These are phyloP conservation scores for Xestia ashworthii DNA, from an alignment of 2,888 invertebrate species.

Conservation along the genomic window DNA sequence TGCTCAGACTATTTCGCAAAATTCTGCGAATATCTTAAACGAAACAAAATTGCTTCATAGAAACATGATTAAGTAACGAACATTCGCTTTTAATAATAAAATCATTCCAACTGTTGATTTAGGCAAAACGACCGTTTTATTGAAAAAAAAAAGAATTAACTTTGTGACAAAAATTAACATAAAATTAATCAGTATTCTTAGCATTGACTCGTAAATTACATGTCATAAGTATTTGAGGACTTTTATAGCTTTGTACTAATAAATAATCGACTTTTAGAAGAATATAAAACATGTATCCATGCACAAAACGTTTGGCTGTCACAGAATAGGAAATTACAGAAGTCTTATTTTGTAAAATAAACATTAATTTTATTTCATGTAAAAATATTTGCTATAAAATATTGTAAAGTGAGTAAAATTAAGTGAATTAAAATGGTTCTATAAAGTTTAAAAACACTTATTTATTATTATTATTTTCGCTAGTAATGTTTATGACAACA, in stretches of 20 bases:
- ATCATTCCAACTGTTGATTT: conserved; percentile 3
- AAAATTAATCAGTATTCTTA: conserved; percentile 42
- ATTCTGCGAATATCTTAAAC: conserved; percentile 17
- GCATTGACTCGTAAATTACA: conserved; percentile 37
- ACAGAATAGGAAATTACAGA: not conserved
- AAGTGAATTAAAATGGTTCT: not conserved
- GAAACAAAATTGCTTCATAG: conserved; percentile 19
- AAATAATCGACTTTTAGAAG: conserved; percentile 31
- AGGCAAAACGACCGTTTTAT: conserved; percentile 37
- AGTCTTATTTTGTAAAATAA: not conserved
- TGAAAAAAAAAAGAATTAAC: conserved; percentile 11
- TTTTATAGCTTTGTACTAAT: conserved; percentile 38
- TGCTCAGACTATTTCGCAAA: conserved; percentile 9
- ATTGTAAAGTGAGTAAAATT: not conserved
- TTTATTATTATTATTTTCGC: too few species aligned
- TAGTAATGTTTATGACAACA: not conserved
- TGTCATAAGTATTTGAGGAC: conserved; percentile 21
- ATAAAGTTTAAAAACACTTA: not conserved
- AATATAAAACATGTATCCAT: conserved; percentile 3
- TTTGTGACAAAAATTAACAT: conserved; percentile 51
- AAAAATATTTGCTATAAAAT: not conserved
- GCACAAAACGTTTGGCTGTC: not conserved
- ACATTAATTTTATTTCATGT: not conserved
- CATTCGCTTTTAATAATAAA: conserved; percentile 24
- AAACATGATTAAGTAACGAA: conserved; percentile 26